Percentiles rank a stretch among this genome's conserved stretches.
Conservation (phyloP, 2,113 vertebrate species). For the Hydrochoerus hydrochaeris region DNA sequence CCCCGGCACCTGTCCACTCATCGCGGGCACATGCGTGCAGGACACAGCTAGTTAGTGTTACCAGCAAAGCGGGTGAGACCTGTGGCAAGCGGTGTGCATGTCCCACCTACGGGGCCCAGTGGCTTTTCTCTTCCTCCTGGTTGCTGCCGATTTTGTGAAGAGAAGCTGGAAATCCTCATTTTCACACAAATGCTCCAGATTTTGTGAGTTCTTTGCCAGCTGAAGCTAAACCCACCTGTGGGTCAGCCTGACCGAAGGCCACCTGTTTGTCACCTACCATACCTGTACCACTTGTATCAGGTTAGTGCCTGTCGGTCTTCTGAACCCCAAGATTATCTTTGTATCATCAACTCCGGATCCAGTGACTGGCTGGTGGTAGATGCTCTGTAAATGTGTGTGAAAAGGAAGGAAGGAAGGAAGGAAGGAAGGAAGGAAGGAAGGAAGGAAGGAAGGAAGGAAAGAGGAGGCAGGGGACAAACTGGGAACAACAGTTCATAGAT, state of each 20-base stretch:
- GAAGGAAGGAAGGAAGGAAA: background rate
- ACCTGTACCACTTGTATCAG: background rate
- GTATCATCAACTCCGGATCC: background rate
- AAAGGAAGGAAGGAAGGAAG: background rate
- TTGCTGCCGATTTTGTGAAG: background rate
- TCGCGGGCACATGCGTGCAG: background rate
- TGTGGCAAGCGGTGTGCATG: background rate
- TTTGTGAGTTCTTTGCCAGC: background rate
- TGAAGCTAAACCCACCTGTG: background rate
- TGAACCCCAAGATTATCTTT: background rate
- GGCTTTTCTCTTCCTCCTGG: background rate
- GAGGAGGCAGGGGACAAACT: background rate
- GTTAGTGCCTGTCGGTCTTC: background rate
- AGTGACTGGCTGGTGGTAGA: background rate
- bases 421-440: background rate
- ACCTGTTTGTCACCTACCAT: background rate
- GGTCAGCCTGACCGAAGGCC: background rate
- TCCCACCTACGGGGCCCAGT: background rate
- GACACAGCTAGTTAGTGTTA: background rate
- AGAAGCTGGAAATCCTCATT: background rate
- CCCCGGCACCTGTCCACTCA: background rate
- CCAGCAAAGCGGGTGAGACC: background rate
- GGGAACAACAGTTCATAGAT: slow-evolving; percentile 26
- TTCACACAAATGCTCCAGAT: background rate
- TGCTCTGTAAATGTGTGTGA: background rate